Conservation (phyloP, 2,113 vertebrate genomes). For the Felis chaus region DNA sequence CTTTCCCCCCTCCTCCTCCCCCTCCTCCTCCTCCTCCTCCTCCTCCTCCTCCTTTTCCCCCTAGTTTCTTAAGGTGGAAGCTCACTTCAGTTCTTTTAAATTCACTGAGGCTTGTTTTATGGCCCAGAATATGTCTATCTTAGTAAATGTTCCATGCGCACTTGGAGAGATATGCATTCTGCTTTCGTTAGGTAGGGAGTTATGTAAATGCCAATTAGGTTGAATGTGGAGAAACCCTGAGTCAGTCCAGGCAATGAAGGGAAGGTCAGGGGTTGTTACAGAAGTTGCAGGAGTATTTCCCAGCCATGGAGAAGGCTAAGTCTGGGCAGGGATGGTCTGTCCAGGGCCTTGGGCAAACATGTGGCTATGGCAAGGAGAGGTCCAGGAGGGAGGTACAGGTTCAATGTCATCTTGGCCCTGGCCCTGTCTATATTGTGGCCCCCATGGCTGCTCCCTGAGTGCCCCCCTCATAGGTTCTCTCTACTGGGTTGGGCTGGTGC, state of each 20-base stretch:
- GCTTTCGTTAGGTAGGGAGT: background rate
- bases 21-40: no score
- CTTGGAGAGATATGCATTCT: background rate
- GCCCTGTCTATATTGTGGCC: background rate
- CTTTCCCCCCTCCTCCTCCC: no score
- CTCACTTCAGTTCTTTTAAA: background rate
- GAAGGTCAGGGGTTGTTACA: background rate
- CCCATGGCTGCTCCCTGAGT: background rate
- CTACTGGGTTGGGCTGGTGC: background rate
- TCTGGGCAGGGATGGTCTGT: background rate
- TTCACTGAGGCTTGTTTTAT: background rate
- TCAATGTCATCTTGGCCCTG: background rate
- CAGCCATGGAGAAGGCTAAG: background rate
- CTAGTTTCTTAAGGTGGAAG: background rate
- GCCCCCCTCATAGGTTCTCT: background rate
- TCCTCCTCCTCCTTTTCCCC: background rate
- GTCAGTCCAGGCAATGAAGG: background rate
- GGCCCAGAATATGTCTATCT: background rate
- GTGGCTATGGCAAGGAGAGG: background rate
- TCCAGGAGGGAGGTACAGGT: background rate
- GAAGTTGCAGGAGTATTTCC: background rate
- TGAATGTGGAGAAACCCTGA: background rate
- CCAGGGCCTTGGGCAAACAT: background rate
- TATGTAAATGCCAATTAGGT: background rate
- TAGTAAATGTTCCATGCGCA: background rate